phyloP scores from a whole-genome alignment of 2,888 invertebrate species.

The Hirtodrosophila duncani region DNA sequence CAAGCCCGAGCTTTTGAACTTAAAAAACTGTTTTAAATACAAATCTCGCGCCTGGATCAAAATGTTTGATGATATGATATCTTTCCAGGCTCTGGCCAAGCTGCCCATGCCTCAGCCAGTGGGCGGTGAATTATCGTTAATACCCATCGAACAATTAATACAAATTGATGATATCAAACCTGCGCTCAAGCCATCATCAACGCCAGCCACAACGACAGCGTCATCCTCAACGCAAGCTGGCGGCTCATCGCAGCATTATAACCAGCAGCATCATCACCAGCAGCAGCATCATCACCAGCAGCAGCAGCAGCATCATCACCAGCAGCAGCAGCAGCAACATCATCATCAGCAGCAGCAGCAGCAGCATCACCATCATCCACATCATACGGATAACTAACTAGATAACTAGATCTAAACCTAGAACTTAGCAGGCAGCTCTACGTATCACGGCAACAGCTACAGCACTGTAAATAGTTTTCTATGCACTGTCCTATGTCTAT shows the following conservation, averaged over 20 bases:
- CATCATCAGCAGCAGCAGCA: conserved; percentile 28
- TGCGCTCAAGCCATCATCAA: conserved; percentile 59
- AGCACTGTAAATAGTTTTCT: conserved; percentile 62
- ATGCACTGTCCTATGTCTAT: conserved; percentile 40
- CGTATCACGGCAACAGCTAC: no score
- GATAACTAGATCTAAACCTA: conserved; percentile 2
- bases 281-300: conserved; percentile 15
- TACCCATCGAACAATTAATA: conserved; percentile 90
- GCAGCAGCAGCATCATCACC: conserved; percentile 9
- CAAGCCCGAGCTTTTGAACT: no score
- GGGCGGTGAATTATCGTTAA: conserved; percentile 89
- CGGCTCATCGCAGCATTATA: conserved; percentile 44
- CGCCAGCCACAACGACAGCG: conserved; percentile 33
- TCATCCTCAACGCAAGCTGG: conserved; percentile 42
- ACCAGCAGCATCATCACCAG: conserved; percentile 22
- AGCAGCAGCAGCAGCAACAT: conserved; percentile 26
- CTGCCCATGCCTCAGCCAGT: conserved; percentile 80
- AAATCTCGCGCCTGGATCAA: no score
- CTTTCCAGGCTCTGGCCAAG: conserved; percentile 77
- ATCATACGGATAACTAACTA: conserved; percentile 60
- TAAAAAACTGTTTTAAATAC: no score
- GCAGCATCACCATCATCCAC: conserved; percentile 28
- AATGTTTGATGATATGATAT: no score
- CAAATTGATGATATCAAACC: conserved; percentile 83
- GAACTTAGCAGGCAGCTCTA: no score